Percentiles rank a stretch among this genome's conserved stretches.
Evolutionary conservation across 2,797 vertebrate genomes (phyloP).

Genomic region (Scyliorhinus canicula): DNA sequence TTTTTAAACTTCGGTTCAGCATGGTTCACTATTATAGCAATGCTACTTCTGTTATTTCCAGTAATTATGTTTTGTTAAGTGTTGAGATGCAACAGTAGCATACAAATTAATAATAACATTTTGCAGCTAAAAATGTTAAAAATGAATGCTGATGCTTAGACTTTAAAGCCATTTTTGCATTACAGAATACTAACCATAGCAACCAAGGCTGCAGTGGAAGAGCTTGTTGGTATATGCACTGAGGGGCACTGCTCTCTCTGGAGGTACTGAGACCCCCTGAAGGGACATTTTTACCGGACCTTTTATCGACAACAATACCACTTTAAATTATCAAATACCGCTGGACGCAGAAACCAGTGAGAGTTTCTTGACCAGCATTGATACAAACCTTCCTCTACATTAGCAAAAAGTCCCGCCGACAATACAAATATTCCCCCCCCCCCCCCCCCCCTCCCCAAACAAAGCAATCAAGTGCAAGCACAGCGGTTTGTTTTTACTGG

Average conservation of each 20-base stretch:
- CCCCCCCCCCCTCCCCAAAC: neutral
- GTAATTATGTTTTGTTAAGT: neutral
- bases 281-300: neutral
- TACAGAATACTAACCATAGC: neutral
- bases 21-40: neutral
- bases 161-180: neutral
- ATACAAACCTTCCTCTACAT: neutral
- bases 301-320: neutral
- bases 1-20: neutral
- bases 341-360: neutral
- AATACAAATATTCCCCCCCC: neutral
- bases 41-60: neutral
- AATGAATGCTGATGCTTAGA: neutral
- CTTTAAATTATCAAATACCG: neutral
- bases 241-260: neutral
- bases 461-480: neutral
- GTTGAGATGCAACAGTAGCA: neutral
- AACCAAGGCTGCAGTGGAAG: neutral
- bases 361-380: neutral
- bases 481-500: neutral
- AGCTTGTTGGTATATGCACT: neutral
- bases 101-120: neutral
- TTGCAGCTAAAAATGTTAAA: neutral
- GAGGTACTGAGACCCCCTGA: neutral
- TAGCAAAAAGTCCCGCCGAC: neutral